Evolutionary conservation across 2,888 invertebrate species (phyloP).

Genomic region (Bellardia pandia): DNA sequence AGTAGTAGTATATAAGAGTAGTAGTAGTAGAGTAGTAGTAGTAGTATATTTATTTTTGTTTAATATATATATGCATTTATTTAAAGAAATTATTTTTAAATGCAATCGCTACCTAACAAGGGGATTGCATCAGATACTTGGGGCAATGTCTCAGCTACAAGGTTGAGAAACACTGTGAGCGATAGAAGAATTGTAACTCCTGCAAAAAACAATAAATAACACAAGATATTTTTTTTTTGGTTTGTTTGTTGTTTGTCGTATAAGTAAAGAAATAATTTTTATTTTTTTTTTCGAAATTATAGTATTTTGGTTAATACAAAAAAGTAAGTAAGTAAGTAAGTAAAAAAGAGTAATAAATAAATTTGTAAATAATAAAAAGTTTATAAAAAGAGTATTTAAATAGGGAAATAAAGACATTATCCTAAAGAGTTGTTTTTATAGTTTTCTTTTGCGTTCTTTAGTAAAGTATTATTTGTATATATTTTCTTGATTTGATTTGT

Average conservation of each 20-base stretch:
- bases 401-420: background rate
- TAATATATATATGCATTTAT: conserved; percentile 78
- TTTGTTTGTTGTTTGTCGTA: conserved; percentile 61
- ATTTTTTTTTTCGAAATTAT: conserved; percentile 37
- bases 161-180: conserved; percentile 99
- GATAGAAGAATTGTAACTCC: conserved; percentile 99
- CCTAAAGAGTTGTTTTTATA: conserved; percentile 27
- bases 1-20: conserved; percentile 46
- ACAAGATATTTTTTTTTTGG: conserved; percentile 76
- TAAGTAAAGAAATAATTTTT: conserved; percentile 84
- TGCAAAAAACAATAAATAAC: conserved; percentile 87
- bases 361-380: conserved; percentile 10
- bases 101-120: conserved; percentile 95
- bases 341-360: conserved; percentile 74
- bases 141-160: conserved; percentile 99
- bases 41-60: conserved; percentile 68
- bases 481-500: background rate
- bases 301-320: conserved; percentile 8
- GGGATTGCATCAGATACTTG: conserved; percentile 99
- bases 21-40: conserved; percentile 42
- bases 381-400: conserved; percentile 5
- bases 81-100: conserved; percentile 80
- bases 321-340: conserved; percentile 74
- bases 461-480: background rate
- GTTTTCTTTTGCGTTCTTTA: background rate